These are phyloP conservation scores for Drosophila bocki DNA, from an alignment of 1,140 invertebrate genomes.

Conservation along the genomic window DNA sequence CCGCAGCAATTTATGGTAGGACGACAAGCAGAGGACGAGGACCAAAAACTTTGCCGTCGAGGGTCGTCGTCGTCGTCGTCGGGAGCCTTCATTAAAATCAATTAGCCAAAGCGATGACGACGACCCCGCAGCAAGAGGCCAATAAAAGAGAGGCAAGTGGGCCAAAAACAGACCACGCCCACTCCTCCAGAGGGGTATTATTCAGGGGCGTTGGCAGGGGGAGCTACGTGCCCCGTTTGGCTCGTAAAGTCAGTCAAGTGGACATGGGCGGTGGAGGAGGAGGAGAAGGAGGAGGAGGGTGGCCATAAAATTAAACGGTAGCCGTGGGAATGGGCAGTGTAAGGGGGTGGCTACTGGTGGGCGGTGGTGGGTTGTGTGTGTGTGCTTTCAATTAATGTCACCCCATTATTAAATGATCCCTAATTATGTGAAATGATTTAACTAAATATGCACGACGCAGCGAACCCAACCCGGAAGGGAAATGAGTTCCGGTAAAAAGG, in stretches of 20 bases:
- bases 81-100: constrained; percentile 79
- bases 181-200: constrained; percentile 4
- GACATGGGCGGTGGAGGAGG: constrained; percentile 49
- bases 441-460: constrained; percentile 73
- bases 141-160: constrained; percentile 66
- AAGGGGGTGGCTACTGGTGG: constrained; percentile 14
- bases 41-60: constrained; percentile 57
- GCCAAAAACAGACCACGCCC: constrained; percentile 41
- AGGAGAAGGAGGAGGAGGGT: constrained; percentile 30
- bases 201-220: constrained; percentile 1
- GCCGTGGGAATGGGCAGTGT: constrained; percentile 39
- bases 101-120: constrained; percentile 76
- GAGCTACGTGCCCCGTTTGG: constrained; percentile 51
- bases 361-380: constrained; percentile 20
- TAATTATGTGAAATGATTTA: constrained; percentile 85
- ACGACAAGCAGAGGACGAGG: constrained; percentile 16
- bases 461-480: constrained; percentile 22
- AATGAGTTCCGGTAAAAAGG: constrained; percentile 51
- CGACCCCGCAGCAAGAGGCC: constrained; percentile 59
- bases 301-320: constrained; percentile 79
- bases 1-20: constrained; percentile 74
- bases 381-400: constrained; percentile 84
- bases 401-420: constrained; percentile 85
- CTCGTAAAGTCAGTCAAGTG: constrained; percentile 78
- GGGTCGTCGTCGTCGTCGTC: constrained; percentile 26